phyloP scores from a whole-genome alignment of 2,113 vertebrate genomes.

The Ibidorhyncha struthersii region DNA sequence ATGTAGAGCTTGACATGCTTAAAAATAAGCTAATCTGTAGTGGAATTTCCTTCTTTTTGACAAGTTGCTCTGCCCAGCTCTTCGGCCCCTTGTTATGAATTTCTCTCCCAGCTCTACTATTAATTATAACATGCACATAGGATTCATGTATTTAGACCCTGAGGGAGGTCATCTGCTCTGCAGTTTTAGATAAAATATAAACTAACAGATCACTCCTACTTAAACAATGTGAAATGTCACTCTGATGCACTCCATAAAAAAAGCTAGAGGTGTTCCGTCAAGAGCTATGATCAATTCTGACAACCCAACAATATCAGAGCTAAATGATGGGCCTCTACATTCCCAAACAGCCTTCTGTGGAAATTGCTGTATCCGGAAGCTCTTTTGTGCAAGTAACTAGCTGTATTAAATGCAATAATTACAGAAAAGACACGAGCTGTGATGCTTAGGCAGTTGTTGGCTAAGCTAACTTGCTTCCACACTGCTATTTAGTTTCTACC shows the following conservation, averaged over 20 bases:
- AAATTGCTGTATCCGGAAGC: constrained; percentile 80
- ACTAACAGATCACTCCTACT: constrained; percentile 84
- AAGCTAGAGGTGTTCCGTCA: constrained; percentile 81
- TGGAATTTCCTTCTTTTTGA: constrained; percentile 89
- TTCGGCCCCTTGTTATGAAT: constrained; percentile 78
- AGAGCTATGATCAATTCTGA: constrained; percentile 85
- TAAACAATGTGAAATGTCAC: constrained; percentile 85
- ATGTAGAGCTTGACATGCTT: constrained; percentile 84
- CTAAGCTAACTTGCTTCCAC: constrained; percentile 55
- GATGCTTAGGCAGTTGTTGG: constrained; percentile 68
- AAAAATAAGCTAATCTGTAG: constrained; percentile 97
- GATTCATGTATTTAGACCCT: constrained; percentile 82
- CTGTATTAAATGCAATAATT: constrained; percentile 83
- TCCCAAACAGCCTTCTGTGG: constrained; percentile 79
- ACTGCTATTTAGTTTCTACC: constrained; percentile 43
- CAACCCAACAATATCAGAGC: constrained; percentile 81
- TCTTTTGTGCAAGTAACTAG: constrained; percentile 81
- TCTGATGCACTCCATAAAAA: constrained; percentile 76
- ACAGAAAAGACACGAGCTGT: constrained; percentile 74
- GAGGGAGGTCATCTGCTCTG: constrained; percentile 81
- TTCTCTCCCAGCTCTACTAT: constrained; percentile 77
- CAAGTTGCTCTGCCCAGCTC: constrained; percentile 83
- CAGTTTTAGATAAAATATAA: constrained; percentile 86
- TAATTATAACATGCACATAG: constrained; percentile 83
- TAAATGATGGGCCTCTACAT: constrained; percentile 81